phyloP scores from a whole-genome alignment of 2,888 invertebrate species.

The Gymnoscelis rufifasciata region DNA sequence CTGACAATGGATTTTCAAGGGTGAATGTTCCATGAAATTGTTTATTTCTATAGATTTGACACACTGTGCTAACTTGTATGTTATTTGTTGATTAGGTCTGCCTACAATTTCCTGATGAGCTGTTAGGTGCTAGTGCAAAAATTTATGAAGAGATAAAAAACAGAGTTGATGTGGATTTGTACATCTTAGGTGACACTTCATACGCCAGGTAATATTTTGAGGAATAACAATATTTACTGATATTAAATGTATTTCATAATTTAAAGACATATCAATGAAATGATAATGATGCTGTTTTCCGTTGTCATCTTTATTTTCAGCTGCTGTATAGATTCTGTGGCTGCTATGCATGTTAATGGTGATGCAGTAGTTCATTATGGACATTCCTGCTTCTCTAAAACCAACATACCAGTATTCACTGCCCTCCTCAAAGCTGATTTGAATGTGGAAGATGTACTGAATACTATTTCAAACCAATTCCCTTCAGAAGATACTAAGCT shows the following conservation, averaged over 20 bases:
- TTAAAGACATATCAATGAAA: no score
- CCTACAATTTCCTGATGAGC: constrained; percentile 93
- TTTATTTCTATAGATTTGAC: no score
- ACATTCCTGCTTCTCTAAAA: constrained; percentile 89
- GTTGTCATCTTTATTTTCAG: constrained; percentile 64
- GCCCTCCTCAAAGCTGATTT: constrained; percentile 83
- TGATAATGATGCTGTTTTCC: no score
- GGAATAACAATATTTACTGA: no score
- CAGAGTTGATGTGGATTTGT: constrained; percentile 77
- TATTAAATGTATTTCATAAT: no score
- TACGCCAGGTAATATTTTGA: constrained; percentile 89
- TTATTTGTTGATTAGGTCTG: constrained; percentile 83
- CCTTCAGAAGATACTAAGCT: constrained; percentile 53
- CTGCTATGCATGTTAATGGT: constrained; percentile 91
- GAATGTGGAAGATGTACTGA: constrained; percentile 57
- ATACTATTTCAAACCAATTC: constrained; percentile 36
- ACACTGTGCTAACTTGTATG: no score
- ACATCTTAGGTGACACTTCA: constrained; percentile 93
- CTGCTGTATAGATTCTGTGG: constrained; percentile 93
- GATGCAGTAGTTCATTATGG: constrained; percentile 96
- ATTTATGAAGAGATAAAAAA: constrained; percentile 80
- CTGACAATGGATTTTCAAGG: constrained; percentile 80
- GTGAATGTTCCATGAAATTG: constrained; percentile 54
- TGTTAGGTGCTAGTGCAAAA: constrained; percentile 83
- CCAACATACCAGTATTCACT: constrained; percentile 86